A percentile compares a stretch with the other conserved stretches of the same genome.
Evolutionary conservation across 2,797 vertebrate species (phyloP).

Genomic region (Protonibea diacanthus): DNA sequence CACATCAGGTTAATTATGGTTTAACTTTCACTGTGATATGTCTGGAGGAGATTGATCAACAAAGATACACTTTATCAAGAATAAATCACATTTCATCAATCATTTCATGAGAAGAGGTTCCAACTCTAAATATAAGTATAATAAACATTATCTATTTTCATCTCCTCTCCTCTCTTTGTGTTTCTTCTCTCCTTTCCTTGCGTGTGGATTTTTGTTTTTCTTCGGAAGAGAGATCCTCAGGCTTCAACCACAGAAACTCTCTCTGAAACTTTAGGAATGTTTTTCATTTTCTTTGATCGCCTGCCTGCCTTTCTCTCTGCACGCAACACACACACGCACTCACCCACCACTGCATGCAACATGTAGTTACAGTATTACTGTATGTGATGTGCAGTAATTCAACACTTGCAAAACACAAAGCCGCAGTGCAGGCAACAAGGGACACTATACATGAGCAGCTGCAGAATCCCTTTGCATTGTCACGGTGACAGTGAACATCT

Average conservation of each 20-base stretch:
- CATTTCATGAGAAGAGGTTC: too few species aligned
- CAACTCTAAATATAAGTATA: too few species aligned
- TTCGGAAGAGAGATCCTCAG: slow-evolving; percentile 21
- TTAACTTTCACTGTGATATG: too few species aligned
- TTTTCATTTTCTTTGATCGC: slow-evolving; percentile 49
- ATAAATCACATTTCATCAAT: too few species aligned
- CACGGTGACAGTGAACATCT: too few species aligned
- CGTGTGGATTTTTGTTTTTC: slow-evolving; percentile 42
- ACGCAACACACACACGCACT: slow-evolving; percentile 51
- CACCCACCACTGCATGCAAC: slow-evolving; percentile 3
- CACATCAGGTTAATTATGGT: too few species aligned
- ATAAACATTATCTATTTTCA: too few species aligned
- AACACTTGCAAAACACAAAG: not conserved
- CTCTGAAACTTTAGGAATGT: slow-evolving; percentile 64
- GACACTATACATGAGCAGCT: not conserved
- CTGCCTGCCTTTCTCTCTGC: slow-evolving; percentile 32
- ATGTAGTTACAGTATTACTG: slow-evolving; percentile 3
- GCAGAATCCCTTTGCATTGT: not conserved
- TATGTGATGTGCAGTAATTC: not conserved
- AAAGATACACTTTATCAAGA: too few species aligned
- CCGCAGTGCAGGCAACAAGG: not conserved
- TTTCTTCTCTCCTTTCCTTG: slow-evolving; percentile 28
- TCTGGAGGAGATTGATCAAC: too few species aligned
- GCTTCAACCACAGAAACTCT: slow-evolving; percentile 68
- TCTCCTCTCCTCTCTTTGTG: not conserved